These are phyloP conservation scores for Rhinophrynus dorsalis DNA, from an alignment of 2,797 vertebrate genomes.

Conservation along the genomic window DNA sequence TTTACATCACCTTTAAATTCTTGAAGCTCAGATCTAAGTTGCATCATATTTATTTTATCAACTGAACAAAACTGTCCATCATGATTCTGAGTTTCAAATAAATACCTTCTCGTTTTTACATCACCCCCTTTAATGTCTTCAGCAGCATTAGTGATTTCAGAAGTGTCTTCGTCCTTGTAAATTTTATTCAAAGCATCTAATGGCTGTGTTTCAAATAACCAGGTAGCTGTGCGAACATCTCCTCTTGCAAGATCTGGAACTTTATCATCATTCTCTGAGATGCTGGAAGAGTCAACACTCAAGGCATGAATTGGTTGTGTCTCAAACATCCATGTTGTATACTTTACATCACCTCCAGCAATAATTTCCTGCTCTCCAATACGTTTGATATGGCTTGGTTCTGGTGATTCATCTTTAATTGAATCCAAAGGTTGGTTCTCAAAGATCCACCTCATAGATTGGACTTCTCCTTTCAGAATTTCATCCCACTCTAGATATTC, in stretches of 20 bases:
- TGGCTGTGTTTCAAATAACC: constrained; percentile 84
- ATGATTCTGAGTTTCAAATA: constrained; percentile 83
- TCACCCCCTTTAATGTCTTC: constrained; percentile 77
- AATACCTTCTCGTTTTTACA: constrained; percentile 79
- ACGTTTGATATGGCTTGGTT: constrained; percentile 64
- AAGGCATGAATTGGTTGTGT: constrained; percentile 74
- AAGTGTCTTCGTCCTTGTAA: constrained; percentile 70
- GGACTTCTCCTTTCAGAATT: constrained; percentile 82
- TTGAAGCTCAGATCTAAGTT: constrained; percentile 79
- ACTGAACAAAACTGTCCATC: constrained; percentile 80
- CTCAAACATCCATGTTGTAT: constrained; percentile 87
- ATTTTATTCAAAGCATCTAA: constrained; percentile 81
- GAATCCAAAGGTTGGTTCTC: constrained; percentile 83
- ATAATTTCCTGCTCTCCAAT: constrained; percentile 77
- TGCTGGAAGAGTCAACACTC: constrained; percentile 52
- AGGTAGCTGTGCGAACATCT: constrained; percentile 71
- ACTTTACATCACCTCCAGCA: constrained; percentile 79
- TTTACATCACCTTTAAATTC: constrained; percentile 82
- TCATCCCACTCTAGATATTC: constrained; percentile 80
- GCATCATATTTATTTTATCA: constrained; percentile 78
- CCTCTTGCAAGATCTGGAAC: constrained; percentile 77
- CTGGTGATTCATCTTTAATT: constrained; percentile 72
- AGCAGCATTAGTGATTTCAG: constrained; percentile 60
- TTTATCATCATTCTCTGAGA: constrained; percentile 66
- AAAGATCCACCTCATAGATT: constrained; percentile 84